Base-by-base conservation (phyloP, 2,797 vertebrate genomes). In the Eupleurogrammus muticus region DNA sequence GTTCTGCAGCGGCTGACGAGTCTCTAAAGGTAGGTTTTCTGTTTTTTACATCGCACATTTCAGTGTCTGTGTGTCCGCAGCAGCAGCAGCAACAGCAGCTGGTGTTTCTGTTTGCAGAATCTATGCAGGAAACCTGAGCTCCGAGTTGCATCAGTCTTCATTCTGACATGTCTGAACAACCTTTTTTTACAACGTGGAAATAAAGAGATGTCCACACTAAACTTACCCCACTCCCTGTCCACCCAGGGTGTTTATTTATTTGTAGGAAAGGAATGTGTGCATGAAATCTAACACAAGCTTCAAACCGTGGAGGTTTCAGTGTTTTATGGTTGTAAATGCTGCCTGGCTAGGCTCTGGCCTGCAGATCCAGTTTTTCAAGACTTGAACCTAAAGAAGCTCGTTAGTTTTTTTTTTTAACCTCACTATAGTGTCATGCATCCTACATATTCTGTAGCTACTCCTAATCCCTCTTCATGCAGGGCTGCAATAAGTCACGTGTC, bases 101-200 rank as follows among this genome's bases (percentile, higher is more conserved):
- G 0, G 2, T 11, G 6, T 20, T 9, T 4, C 35, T 36, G 11
- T 10, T 35, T 48, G 38, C 36, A 28, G 9, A 36, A n/a, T 3
- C 11, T 60, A 50, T 20, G 3, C 53, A 4, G n/a, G 76, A 56
- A 77, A 66, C 74, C 51, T 44, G 42, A 58, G 56, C 13, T 12
- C 17, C 36, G 63, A 73, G 73, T 91, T 91, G 85, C 89, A 84
- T 90, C 91, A 91, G 21, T 78, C 73, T 35, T 54, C 23, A 5
- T 14, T 14, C 52, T 79, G 57, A 68, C 72, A 44, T 72, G 70
- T 59, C 53, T 17, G 16, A 44, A 44, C 40, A 14, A 5, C 40
- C 16, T 66, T 12, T 73, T 17, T 46, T 67, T 49, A 16, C 58
- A 16, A 38, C 20, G 48, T 36, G 53, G 19, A 32, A 47, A 5